Evolutionary conservation across 2,113 vertebrate species (phyloP), one percentile per base, ranked within the genome.

Genomic region (Leucopsar rothschildi): DNA sequence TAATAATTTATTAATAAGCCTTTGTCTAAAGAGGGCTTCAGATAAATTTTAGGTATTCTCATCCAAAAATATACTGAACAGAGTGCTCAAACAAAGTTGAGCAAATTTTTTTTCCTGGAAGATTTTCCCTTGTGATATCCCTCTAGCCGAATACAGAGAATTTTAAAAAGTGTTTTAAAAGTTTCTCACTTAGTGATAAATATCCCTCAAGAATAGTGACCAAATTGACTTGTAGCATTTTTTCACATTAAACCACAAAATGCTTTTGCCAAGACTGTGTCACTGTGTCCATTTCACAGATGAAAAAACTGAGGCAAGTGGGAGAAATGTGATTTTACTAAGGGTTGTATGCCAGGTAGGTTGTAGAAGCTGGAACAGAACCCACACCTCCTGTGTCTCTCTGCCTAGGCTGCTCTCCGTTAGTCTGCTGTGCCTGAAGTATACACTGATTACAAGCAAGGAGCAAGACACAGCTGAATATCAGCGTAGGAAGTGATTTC

Each of bases 401-500:
- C 23, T 82, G 78, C 45, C 50, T 59, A 28, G 45, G 65, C 73
- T 94, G 50, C 60, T 86, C 35, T 87, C 64, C 1, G 0, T 71
- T 89, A 73, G 22, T 85, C 63, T 94, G 12, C 85, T 73, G 52
- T 85, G 78, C 81, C 77, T 79, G 69, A 89, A 94, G 73, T 56
- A 63, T 61, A 45, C 5, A 3, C 56, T 68, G 72, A 44, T 83
- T 94, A 61, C 83, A 86, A 78, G 44, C 9, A 2, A 81, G 63
- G 80, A 83, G 69, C n/a, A 93, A 88, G 75, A 35, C 45, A 11
- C 39, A 94, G 60, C 72, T 75, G 76, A 92, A 10, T 88, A 86
- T 87, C 56, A 50, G 76, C 15, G 39, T 88, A 71, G 88, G 90
- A 96, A 92, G 88, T 84, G 53, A 56, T 82, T 94, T 94, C 76